Evolutionary conservation across 2,113 vertebrate species (phyloP), one percentile per base, ranked within the genome.

Genomic region (Orycteropus afer): DNA sequence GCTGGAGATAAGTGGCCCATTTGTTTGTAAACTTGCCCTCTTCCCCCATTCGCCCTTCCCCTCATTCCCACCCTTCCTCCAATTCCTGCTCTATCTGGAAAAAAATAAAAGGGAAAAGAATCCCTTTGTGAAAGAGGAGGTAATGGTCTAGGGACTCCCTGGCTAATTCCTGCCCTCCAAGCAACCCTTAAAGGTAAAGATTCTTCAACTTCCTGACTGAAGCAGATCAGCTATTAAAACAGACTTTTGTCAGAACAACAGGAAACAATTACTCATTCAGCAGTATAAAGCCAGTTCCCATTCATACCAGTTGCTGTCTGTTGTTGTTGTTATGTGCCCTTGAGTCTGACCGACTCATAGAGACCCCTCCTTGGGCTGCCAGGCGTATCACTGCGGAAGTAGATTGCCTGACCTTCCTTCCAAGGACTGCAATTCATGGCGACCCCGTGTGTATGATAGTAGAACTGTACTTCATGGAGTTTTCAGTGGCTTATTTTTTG

Each of bases 11-110:
- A 95, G 90, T 89, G 92, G 83, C 93, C 42, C 0, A 1, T 86
- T 95, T 96, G 95, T 96, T 80, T 89, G 69, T 37, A 57, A 78
- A 79, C 84, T 93, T 40, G n/a, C 51, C n/a, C 63, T 65, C 89
- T 57, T 77, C 11, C 76, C 73, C 59, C 23, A 11, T 9, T 4
- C 18, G 0, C 76, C 65, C 15, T 10, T 29, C 37, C 18, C 2
- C 9, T 47, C 11, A 0, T 47, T 51, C 22, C 42, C 55, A n/a
- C 86, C 51, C 83, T 81, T 18, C 13, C 77, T 63, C 47, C 29
- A 32, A 3, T 65, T 40, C 18, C 79, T 42, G 18, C 61, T 87
- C 5, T 34, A 6, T 57, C 87, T 81, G 45, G 53, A n/a, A 74
- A 45, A 51, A 80, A 76, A 67, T 37, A 47, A 15, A 45, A 63